A percentile compares a stretch with the other conserved stretches of the same genome.
phyloP scores from a whole-genome alignment of 23 tunicate species.

The Trididemnum clinides region DNA sequence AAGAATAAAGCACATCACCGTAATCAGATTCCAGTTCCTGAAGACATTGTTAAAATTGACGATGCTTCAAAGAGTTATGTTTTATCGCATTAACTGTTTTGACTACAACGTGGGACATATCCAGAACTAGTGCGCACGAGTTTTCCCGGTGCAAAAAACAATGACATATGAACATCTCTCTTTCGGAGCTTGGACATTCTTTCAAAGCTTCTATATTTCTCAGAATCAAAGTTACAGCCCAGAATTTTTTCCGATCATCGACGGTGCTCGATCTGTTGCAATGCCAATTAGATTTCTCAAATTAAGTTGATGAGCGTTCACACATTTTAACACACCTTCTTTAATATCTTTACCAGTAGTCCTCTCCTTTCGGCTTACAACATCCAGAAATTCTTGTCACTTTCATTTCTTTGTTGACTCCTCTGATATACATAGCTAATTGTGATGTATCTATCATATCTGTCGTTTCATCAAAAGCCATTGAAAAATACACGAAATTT shows the following conservation, averaged over 20 bases:
- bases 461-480: too few relatives aligned
- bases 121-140: too few relatives aligned
- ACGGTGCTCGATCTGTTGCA: constrained; percentile 43
- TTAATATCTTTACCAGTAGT: constrained; percentile 33
- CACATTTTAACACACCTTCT: constrained; percentile 32
- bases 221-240: constrained; percentile 51
- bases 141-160: constrained; percentile 23
- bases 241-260: constrained; percentile 40
- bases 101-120: too few relatives aligned
- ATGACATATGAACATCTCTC: constrained; percentile 41
- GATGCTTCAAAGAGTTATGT: constrained; percentile 2
- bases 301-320: constrained; percentile 24
- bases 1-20: background rate
- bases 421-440: constrained; percentile 16
- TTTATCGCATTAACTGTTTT: background rate
- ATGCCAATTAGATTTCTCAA: constrained; percentile 19
- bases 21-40: constrained; percentile 3
- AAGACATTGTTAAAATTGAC: constrained; percentile 5
- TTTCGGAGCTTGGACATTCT: background rate
- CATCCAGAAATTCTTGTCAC: constrained; percentile 40
- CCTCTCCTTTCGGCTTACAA: constrained; percentile 4
- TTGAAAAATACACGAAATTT: background rate
- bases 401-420: constrained; percentile 32
- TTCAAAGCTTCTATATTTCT: constrained; percentile 1
- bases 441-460: constrained; percentile 6